These are phyloP conservation scores for Polypedilum vanderplanki DNA, from an alignment of 1,140 invertebrate genomes.

Conservation along the genomic window DNA sequence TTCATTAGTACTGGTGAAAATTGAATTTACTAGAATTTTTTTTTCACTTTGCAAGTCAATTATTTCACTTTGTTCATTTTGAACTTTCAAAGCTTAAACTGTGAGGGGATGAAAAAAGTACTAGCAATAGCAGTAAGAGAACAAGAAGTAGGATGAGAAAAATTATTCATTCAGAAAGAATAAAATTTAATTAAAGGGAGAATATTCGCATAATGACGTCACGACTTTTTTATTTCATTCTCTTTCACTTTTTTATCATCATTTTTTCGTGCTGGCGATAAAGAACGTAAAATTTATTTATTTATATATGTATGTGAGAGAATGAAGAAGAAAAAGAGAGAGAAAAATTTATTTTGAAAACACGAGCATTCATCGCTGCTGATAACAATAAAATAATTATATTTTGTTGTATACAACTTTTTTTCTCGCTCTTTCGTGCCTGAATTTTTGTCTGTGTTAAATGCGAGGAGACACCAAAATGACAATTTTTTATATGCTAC, in stretches of 20 bases:
- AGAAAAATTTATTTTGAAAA: not conserved
- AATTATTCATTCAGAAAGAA: conserved; percentile 13
- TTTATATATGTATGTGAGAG: not conserved
- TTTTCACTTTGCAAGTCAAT: not conserved
- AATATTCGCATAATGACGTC: conserved; percentile 11
- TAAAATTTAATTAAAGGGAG: conserved; percentile 14
- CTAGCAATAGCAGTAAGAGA: not conserved
- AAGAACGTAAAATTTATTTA: conserved; percentile 9
- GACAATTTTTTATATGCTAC: not conserved
- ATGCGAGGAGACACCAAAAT: not conserved
- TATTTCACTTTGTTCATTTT: conserved; percentile 2
- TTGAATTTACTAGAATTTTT: not conserved
- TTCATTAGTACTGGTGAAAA: not conserved
- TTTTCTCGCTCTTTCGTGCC: conserved; percentile 15
- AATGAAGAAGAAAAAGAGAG: not conserved
- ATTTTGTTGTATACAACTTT: conserved; percentile 21
- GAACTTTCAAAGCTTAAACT: too few species aligned
- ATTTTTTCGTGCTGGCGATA: conserved; percentile 11
- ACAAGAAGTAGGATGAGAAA: not conserved
- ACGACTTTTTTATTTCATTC: not conserved
- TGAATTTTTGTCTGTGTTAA: not conserved
- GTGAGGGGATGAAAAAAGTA: too few species aligned
- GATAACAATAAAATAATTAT: conserved; percentile 28
- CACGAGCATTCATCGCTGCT: not conserved
- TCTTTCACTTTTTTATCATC: not conserved